These are phyloP conservation scores for Hetaerina americana DNA, from an alignment of 1,140 invertebrate species.

Conservation along the genomic window DNA sequence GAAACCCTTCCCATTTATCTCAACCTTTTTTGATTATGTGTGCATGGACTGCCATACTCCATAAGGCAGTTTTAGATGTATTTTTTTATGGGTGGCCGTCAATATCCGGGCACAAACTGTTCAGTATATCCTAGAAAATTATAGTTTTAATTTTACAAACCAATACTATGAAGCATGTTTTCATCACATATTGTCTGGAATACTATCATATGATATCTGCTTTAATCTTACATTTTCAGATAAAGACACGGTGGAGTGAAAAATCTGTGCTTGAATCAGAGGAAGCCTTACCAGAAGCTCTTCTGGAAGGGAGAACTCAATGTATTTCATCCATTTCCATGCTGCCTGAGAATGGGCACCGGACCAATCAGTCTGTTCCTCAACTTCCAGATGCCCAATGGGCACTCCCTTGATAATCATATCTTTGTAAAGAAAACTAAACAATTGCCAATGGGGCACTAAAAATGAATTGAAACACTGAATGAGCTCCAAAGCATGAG, in stretches of 20 bases:
- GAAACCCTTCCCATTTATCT: too few species aligned
- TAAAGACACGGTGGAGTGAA: neutral
- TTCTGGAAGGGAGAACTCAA: neutral
- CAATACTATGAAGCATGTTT: too few species aligned
- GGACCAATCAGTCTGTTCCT: neutral
- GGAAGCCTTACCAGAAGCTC: neutral
- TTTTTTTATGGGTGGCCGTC: too few species aligned
- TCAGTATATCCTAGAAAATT: too few species aligned
- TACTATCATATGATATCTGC: too few species aligned
- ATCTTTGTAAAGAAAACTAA: neutral
- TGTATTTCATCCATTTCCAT: neutral
- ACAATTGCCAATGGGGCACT: neutral
- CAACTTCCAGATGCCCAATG: neutral
- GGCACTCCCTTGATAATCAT: neutral
- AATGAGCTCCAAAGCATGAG: neutral
- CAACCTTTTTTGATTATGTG: too few species aligned
- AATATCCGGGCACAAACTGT: too few species aligned
- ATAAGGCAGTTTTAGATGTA: too few species aligned
- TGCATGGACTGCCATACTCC: too few species aligned
- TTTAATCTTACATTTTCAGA: too few species aligned
- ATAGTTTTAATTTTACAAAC: too few species aligned
- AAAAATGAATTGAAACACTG: neutral
- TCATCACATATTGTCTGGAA: too few species aligned
- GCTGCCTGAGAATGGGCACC: neutral
- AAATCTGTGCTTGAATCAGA: neutral